Evolutionary conservation across 2,797 vertebrate species (phyloP).

Genomic region (Sparidentex hasta): DNA sequence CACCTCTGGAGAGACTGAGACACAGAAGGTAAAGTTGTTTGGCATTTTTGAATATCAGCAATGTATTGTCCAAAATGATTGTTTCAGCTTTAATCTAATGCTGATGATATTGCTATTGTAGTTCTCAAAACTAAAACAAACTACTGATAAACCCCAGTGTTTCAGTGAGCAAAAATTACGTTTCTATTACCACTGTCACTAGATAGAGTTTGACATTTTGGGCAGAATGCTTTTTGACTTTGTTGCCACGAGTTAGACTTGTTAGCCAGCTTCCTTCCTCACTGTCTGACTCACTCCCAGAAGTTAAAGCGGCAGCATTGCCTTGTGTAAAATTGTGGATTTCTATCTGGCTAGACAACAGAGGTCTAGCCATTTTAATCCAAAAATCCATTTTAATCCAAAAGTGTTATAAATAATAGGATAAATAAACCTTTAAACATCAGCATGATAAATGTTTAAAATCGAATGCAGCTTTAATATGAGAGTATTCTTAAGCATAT

Average conservation of each 20-base stretch:
- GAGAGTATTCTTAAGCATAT: not conserved
- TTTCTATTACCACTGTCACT: not conserved
- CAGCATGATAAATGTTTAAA: no score
- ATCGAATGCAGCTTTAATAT: not conserved
- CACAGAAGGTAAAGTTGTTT: constrained; percentile 17
- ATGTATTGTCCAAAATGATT: not conserved
- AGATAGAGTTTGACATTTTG: not conserved
- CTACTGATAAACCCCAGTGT: not conserved
- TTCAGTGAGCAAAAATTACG: not conserved
- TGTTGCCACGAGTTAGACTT: not conserved
- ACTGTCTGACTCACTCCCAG: no score
- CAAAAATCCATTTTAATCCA: no score
- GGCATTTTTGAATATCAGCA: not conserved
- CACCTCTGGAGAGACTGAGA: constrained; percentile 96
- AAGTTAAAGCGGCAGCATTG: no score
- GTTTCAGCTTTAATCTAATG: not conserved
- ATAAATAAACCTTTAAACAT: no score
- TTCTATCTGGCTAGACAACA: no score
- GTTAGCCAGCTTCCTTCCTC: no score
- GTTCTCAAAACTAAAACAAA: not conserved
- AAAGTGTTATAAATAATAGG: no score
- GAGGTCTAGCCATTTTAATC: no score
- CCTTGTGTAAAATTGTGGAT: no score
- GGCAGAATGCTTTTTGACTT: not conserved
- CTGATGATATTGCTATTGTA: not conserved